Percentiles rank a stretch among this genome's conserved stretches.
phyloP scores from a whole-genome alignment of 2,113 vertebrate species.

The Sialia sialis region DNA sequence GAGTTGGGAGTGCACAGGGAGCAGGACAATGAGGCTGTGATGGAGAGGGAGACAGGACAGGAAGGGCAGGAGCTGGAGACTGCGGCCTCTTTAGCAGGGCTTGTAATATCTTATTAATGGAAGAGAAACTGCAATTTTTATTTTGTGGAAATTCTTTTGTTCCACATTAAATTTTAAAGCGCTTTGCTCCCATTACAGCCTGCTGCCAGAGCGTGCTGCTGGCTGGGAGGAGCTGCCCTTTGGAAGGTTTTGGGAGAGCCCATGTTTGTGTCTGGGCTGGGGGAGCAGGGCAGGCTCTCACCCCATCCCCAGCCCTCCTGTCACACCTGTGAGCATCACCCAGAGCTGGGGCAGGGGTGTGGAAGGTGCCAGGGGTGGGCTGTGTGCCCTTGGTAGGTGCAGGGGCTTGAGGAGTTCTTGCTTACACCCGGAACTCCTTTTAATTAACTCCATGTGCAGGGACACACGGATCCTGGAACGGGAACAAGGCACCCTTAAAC shows the following conservation, averaged over 20 bases:
- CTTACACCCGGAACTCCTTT: background rate
- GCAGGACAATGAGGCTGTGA: background rate
- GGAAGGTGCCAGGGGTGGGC: background rate
- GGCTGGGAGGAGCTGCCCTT: background rate
- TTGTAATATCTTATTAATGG: slow-evolving; percentile 41
- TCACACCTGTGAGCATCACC: background rate
- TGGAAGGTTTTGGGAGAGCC: background rate
- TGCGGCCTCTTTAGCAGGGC: background rate
- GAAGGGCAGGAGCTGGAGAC: background rate
- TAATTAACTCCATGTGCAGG: background rate
- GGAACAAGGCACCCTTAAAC: slow-evolving; percentile 37
- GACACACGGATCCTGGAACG: background rate
- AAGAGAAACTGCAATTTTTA: slow-evolving; percentile 34
- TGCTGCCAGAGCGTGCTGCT: background rate
- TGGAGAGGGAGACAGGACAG: background rate
- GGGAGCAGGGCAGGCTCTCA: background rate
- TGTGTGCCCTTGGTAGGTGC: background rate
- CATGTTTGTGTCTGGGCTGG: background rate
- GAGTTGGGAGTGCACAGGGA: background rate
- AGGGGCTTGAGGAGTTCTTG: background rate
- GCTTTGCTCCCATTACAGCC: slow-evolving; percentile 1
- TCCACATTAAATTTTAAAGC: slow-evolving; percentile 51
- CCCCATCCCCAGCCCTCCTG: background rate
- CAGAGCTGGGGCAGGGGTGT: rapidly evolving
- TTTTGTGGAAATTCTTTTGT: slow-evolving; percentile 48